Conservation (phyloP, 2,113 vertebrate species). For the Onychorhynchus coronatus region DNA sequence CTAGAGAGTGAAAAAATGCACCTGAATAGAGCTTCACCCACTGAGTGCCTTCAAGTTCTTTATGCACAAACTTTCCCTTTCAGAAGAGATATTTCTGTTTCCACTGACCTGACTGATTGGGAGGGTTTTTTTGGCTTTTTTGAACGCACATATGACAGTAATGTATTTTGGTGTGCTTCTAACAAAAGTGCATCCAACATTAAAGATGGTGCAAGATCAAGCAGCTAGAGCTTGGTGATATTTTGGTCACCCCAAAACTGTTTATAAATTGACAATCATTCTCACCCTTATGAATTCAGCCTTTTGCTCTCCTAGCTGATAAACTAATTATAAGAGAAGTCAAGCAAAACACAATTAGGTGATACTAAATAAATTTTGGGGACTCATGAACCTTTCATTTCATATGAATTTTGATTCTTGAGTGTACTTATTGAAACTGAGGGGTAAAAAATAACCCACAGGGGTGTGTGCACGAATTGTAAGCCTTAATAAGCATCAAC, state of each 20-base stretch:
- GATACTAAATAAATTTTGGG: background rate
- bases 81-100: background rate
- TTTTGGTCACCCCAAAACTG: background rate
- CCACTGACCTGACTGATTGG: background rate
- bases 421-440: background rate
- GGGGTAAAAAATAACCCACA: accelerated
- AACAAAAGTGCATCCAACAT: background rate
- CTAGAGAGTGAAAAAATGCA: background rate
- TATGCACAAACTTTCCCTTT: background rate
- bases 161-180: background rate
- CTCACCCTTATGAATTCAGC: background rate
- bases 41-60: background rate
- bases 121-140: background rate
- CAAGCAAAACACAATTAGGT: background rate
- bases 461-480: background rate
- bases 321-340: background rate
- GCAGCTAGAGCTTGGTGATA: background rate
- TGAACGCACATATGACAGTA: background rate
- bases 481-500: background rate
- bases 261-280: background rate
- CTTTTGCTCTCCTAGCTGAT: background rate
- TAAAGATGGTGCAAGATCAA: background rate
- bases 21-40: background rate
- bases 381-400: background rate
- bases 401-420: background rate